phyloP scores from a whole-genome alignment of 1,140 invertebrate genomes.

The Apis florea region DNA sequence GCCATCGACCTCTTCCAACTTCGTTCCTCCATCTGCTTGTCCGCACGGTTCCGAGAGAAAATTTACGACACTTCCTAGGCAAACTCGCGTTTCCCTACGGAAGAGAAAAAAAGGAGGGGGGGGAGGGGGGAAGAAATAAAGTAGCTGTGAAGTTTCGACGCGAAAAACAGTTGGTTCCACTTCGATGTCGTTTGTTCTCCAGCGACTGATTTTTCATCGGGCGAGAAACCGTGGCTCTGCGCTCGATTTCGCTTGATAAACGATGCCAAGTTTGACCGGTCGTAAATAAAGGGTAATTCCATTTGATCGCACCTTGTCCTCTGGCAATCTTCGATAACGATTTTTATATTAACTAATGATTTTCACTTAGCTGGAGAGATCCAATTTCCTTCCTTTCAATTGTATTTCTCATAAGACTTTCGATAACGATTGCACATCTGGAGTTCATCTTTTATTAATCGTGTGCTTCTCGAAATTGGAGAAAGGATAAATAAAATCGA shows the following conservation, averaged over 20 bases:
- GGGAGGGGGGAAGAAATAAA: background rate
- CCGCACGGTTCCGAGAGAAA: background rate
- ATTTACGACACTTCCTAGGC: constrained; percentile 35
- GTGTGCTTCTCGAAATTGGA: too few species aligned
- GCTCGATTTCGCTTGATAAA: background rate
- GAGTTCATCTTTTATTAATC: too few species aligned
- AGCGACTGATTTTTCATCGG: background rate
- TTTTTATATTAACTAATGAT: too few species aligned
- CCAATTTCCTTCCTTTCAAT: too few species aligned
- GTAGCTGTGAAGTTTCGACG: background rate
- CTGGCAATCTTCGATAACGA: too few species aligned
- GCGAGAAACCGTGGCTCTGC: background rate
- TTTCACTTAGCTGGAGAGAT: too few species aligned
- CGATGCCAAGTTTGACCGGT: background rate
- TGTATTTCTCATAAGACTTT: too few species aligned
- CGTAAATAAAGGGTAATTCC: background rate
- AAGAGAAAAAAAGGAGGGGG: too few species aligned
- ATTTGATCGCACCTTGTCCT: background rate
- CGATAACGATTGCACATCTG: too few species aligned
- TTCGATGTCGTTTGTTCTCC: background rate
- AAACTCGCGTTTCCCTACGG: background rate
- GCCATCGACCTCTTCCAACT: background rate
- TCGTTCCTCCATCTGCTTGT: constrained; percentile 10
- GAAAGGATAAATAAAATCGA: too few species aligned
- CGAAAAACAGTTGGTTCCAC: background rate